Percentiles rank a stretch among this genome's conserved stretches.
Evolutionary conservation across 2,797 vertebrate genomes (phyloP).

Genomic region (Sebastes kiyomatsui): DNA sequence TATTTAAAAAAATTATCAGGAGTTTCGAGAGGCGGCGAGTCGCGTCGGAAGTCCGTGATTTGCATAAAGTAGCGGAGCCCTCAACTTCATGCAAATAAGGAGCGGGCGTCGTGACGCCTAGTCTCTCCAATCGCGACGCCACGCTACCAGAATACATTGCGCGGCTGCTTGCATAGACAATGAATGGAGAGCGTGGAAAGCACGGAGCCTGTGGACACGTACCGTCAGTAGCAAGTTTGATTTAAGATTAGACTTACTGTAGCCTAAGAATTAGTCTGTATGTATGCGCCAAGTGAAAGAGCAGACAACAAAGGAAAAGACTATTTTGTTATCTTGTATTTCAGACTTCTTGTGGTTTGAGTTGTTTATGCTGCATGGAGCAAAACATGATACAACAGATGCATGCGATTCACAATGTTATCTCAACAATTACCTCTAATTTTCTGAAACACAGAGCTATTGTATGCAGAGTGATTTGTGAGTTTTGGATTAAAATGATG

Average conservation of each 20-base stretch:
- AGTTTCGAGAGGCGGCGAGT: too few relatives aligned
- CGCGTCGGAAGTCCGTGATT: too few relatives aligned
- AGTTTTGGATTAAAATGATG: constrained; percentile 22
- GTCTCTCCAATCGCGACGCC: too few relatives aligned
- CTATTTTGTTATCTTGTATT: background rate
- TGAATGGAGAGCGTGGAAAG: too few relatives aligned
- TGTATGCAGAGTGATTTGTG: background rate
- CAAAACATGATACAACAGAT: background rate
- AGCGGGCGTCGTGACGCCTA: too few relatives aligned
- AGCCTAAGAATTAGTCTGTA: background rate
- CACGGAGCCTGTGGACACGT: too few relatives aligned
- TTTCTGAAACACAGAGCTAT: constrained; percentile 12
- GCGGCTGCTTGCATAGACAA: too few relatives aligned
- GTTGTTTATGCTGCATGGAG: background rate
- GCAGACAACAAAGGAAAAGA: background rate
- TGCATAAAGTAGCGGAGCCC: too few relatives aligned
- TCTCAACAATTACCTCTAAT: constrained; percentile 1
- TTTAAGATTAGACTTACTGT: background rate
- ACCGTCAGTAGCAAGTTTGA: background rate
- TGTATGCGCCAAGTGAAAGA: background rate
- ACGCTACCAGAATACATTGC: too few relatives aligned
- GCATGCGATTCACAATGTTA: background rate
- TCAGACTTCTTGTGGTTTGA: background rate
- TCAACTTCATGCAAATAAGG: too few relatives aligned
- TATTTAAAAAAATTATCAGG: too few relatives aligned